Percentiles rank a stretch among this genome's conserved stretches.
These are phyloP conservation scores for Drosophila serrata DNA, from an alignment of 1,140 invertebrate genomes.

Conservation along the genomic window DNA sequence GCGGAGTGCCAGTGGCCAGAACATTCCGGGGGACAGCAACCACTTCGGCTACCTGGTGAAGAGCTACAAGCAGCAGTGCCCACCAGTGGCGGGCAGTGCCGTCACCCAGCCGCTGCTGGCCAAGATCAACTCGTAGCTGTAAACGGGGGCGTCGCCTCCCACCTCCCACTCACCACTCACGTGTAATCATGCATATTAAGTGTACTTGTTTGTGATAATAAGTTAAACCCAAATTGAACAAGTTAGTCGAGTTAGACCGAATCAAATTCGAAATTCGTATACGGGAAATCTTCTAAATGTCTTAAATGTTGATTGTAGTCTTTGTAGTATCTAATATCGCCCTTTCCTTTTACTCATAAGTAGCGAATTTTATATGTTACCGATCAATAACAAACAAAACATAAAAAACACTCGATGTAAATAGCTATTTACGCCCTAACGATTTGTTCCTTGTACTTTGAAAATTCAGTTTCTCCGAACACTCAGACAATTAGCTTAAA, in stretches of 20 bases:
- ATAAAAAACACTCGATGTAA: slow-evolving; percentile 37
- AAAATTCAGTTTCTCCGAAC: slow-evolving; percentile 46
- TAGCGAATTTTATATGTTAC: slow-evolving; percentile 53
- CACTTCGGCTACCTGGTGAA: slow-evolving; percentile 66
- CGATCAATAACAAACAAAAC: slow-evolving; percentile 14
- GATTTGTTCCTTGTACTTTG: slow-evolving; percentile 61
- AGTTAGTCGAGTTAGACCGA: slow-evolving; percentile 52
- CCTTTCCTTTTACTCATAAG: slow-evolving; percentile 36
- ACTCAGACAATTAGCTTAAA: slow-evolving; percentile 43
- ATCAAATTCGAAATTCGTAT: slow-evolving; percentile 54
- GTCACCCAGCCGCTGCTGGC: slow-evolving; percentile 79
- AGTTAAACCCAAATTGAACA: slow-evolving; percentile 76
- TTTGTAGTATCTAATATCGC: slow-evolving; percentile 18
- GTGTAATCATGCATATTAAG: slow-evolving; percentile 66
- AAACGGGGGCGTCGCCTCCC: slow-evolving; percentile 22
- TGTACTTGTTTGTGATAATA: slow-evolving; percentile 82
- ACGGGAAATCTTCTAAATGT: slow-evolving; percentile 34
- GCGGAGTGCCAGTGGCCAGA: slow-evolving; percentile 52
- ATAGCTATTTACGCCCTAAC: slow-evolving; percentile 31
- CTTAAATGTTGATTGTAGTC: slow-evolving; percentile 10
- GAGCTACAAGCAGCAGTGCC: slow-evolving; percentile 69
- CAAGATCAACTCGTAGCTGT: slow-evolving; percentile 79
- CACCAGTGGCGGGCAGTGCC: slow-evolving; percentile 34
- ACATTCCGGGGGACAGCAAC: slow-evolving; percentile 65
- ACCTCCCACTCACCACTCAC: slow-evolving; percentile 41